A percentile compares a stretch with the other conserved stretches of the same genome.
These are phyloP conservation scores for Brachypalpus laphriformis DNA, from an alignment of 2,888 invertebrate species.

Conservation along the genomic window DNA sequence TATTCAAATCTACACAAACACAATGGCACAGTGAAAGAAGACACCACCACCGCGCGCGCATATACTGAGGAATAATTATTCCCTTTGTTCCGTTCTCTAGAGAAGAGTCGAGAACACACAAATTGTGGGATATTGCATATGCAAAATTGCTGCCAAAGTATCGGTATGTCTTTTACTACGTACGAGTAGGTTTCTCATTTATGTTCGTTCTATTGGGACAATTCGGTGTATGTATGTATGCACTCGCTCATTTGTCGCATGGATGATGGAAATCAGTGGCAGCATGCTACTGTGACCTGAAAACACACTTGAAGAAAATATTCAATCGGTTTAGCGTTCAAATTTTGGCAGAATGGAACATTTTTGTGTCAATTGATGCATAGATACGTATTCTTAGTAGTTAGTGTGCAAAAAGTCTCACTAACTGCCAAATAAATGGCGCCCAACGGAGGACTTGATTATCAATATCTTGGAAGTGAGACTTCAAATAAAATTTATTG, in stretches of 20 bases:
- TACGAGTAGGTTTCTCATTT: slow-evolving; percentile 12
- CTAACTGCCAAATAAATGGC: too few relatives aligned
- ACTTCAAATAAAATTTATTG: too few relatives aligned
- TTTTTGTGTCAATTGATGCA: too few relatives aligned
- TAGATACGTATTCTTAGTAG: too few relatives aligned
- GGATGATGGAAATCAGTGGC: slow-evolving; percentile 19
- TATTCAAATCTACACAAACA: slow-evolving; percentile 5
- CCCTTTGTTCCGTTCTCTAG: slow-evolving; percentile 50
- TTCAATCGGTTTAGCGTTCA: not conserved
- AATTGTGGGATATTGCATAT: slow-evolving; percentile 51
- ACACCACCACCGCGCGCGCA: slow-evolving; percentile 11
- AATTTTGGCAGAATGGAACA: not conserved
- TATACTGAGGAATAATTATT: slow-evolving; percentile 56
- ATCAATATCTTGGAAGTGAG: too few relatives aligned
- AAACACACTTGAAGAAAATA: slow-evolving; percentile 5
- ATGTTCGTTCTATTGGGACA: slow-evolving; percentile 9
- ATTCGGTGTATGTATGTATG: not conserved
- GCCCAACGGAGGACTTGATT: too few relatives aligned
- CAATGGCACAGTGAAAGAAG: slow-evolving; percentile 36
- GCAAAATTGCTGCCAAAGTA: slow-evolving; percentile 56
- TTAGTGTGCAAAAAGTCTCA: too few relatives aligned
- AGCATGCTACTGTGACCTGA: slow-evolving; percentile 9
- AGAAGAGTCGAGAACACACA: slow-evolving; percentile 4
- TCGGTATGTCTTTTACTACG: slow-evolving; percentile 45
- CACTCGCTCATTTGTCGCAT: slow-evolving; percentile 34